Base-by-base conservation (phyloP, 2,888 invertebrate genomes). In the Carcina quercana region DNA sequence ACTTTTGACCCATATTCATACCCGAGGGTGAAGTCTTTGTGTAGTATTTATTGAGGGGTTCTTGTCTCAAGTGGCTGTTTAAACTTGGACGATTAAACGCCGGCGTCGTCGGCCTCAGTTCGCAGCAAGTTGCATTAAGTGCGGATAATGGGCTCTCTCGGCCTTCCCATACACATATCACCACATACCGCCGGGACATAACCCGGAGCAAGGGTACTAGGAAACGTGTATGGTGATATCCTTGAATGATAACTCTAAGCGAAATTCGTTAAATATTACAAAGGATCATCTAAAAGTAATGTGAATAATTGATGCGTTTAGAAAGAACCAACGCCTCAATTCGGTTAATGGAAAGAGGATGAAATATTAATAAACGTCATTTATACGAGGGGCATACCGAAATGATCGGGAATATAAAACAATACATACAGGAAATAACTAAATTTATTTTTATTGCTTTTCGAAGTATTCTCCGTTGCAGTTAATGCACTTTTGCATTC, bases 41-140 rank as follows among this genome's bases (percentile, higher is more conserved):
- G 50, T 54, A 42, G 53, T 45, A 52, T 48, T 49, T 53, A 58
- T 55, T 54, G 59, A 51, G 43, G 43, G 40, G 8, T 35, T 47
- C 47, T 45, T 47, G 45, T 44, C 42, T 50, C 46, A 42, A 46
- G 45, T 39, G 52, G 47, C 47, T 44, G 43, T 50, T 49, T 42
- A 53, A 69, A 67, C 59, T 68, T 65, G 26, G 34, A 27, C 55
- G 51, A 64, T 69, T 59, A 67, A 53, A 52, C 37, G 41, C 25
- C n/a, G n/a, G 17, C 17, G 5, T 17, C 17, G 45, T 44, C 36
- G 46, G 41, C 42, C n/a, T n/a, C 50, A 44, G 58, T 62, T 57
- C 50, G 50, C 45, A 50, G 56, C 56, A 55, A 55, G 49, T 59
- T 59, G 55, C 59, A 59, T 59, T 58, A 59, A 50, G 48, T 45